These are phyloP conservation scores for Cryptotis parvus DNA, from an alignment of 2,113 vertebrate species.

Conservation along the genomic window DNA sequence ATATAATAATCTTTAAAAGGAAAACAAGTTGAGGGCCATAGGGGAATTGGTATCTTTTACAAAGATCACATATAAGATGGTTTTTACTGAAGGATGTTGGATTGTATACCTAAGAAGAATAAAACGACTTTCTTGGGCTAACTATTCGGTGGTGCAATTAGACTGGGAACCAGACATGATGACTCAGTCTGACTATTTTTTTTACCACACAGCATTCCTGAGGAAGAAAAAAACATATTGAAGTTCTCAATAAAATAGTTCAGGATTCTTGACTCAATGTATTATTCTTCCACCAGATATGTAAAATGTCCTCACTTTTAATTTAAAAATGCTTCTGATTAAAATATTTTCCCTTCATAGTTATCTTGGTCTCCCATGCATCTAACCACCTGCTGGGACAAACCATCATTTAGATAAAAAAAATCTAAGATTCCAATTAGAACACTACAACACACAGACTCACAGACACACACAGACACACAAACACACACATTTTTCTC, in stretches of 20 bases:
- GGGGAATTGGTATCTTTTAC: background rate
- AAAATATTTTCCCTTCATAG: background rate
- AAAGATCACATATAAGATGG: conserved; percentile 17
- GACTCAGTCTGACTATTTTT: background rate
- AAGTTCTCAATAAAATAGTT: conserved; percentile 33
- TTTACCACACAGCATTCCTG: background rate
- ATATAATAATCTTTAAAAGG: background rate
- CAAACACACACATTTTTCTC: background rate
- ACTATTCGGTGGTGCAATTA: background rate
- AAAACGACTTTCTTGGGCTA: conserved; percentile 4
- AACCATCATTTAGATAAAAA: background rate
- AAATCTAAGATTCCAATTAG: background rate
- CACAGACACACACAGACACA: too few species aligned
- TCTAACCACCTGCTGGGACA: background rate
- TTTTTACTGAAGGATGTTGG: background rate
- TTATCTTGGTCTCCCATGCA: background rate
- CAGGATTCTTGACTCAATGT: conserved; percentile 12
- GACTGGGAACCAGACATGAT: background rate
- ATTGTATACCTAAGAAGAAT: background rate
- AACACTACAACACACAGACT: background rate
- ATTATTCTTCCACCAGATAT: background rate
- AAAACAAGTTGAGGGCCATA: background rate
- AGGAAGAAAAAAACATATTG: conserved; percentile 41
- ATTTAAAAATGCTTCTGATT: background rate
- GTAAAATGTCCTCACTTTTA: background rate